These are phyloP conservation scores for Enteromius treurensis DNA, from an alignment of 2,797 vertebrate genomes.

Conservation along the genomic window DNA sequence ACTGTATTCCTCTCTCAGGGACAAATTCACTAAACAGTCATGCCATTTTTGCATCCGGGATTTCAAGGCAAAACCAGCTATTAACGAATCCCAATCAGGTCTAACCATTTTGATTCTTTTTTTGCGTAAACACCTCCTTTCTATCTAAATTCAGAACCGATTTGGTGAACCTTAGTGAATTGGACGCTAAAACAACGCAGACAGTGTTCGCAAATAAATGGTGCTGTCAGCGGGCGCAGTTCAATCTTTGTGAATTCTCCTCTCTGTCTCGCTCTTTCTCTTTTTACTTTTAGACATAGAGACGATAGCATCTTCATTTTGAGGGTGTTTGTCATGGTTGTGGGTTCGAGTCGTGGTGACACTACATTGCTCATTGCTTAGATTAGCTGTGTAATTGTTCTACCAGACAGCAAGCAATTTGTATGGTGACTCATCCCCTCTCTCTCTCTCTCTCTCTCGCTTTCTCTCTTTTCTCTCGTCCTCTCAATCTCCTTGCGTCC, in stretches of 20 bases:
- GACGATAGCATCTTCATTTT: constrained; percentile 41
- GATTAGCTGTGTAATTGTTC: constrained; percentile 51
- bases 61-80: constrained; percentile 1
- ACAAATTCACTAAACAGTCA: constrained; percentile 6
- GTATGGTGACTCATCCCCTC: constrained; percentile 41
- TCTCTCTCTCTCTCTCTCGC: neutral
- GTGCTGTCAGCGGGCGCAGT: constrained; percentile 14
- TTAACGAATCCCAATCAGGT: neutral
- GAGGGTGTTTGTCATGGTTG: constrained; percentile 35
- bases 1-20: constrained; percentile 45
- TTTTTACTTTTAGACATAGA: constrained; percentile 60
- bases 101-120: neutral
- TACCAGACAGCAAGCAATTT: constrained; percentile 46
- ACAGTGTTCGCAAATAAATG: constrained; percentile 30
- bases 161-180: neutral
- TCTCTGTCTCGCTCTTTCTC: neutral
- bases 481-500: constrained; percentile 30
- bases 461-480: constrained; percentile 24
- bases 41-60: constrained; percentile 1
- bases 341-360: constrained; percentile 35
- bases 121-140: neutral
- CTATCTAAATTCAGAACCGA: constrained; percentile 7
- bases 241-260: constrained; percentile 28
- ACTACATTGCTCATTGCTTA: constrained; percentile 34
- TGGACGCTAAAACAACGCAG: neutral